Conservation (phyloP, 2,113 vertebrate genomes). For the Chrysochloris asiatica region DNA sequence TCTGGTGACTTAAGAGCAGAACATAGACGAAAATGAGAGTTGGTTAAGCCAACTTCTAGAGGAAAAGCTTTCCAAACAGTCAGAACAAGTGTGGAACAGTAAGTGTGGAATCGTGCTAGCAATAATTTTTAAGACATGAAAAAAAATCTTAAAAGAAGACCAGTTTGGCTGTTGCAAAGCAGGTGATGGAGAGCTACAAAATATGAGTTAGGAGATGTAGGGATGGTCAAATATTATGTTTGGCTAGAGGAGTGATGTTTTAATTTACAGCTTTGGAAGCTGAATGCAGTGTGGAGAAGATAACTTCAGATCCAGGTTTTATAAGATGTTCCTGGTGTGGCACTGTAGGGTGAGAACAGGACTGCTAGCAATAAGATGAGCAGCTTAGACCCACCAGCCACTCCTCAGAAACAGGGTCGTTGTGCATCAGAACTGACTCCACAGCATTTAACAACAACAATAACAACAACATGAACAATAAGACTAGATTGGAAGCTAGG, state of each 20-base stretch:
- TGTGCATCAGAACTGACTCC: no score
- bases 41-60: not conserved
- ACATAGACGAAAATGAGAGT: not conserved
- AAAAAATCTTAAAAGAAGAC: not conserved
- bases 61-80: not conserved
- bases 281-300: not conserved
- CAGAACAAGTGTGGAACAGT: not conserved
- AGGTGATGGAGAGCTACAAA: rapidly evolving
- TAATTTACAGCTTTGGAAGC: not conserved
- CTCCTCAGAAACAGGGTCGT: no score
- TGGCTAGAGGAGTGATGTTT: not conserved
- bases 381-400: no score
- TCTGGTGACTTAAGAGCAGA: not conserved
- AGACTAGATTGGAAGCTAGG: not conserved
- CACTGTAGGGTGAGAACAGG: no score
- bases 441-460: no score
- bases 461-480: no score
- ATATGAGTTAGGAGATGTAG: not conserved
- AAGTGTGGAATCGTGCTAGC: not conserved
- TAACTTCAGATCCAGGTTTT: not conserved
- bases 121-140: not conserved
- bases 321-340: no score
- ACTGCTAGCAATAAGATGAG: no score
- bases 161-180: not conserved
- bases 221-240: not conserved